A percentile compares a stretch with the other conserved stretches of the same genome.
Conservation (phyloP, 2,888 invertebrate species). For the Branchellion lobata region DNA sequence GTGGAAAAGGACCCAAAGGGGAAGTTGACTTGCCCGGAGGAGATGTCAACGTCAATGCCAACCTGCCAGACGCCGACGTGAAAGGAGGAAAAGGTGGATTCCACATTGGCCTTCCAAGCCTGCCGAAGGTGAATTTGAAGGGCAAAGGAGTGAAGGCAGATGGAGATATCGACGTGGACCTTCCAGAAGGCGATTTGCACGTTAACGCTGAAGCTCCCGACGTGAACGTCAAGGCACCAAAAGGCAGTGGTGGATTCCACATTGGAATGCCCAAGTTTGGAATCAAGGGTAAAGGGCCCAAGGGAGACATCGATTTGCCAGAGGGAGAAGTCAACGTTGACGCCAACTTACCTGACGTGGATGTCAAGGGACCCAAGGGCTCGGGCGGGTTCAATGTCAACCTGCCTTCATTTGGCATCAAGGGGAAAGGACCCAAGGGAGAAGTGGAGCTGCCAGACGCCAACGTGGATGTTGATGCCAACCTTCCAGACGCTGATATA, state of each 20-base stretch:
- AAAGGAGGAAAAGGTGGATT: slow-evolving; percentile 28
- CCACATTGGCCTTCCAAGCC: slow-evolving; percentile 35
- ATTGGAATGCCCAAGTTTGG: slow-evolving; percentile 15
- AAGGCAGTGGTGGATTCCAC: slow-evolving; percentile 33
- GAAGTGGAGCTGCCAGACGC: slow-evolving; percentile 28
- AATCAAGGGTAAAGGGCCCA: slow-evolving; percentile 3
- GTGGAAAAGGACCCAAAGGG: slow-evolving; percentile 28
- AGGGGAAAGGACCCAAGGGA: slow-evolving; percentile 37
- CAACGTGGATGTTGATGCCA: background rate
- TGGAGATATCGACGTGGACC: slow-evolving; percentile 27
- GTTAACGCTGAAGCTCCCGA: slow-evolving; percentile 25
- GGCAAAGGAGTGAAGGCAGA: slow-evolving; percentile 36
- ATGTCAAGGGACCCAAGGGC: slow-evolving; percentile 30
- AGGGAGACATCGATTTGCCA: slow-evolving; percentile 43
- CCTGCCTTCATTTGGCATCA: slow-evolving; percentile 35
- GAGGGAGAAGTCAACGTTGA: slow-evolving; percentile 35
- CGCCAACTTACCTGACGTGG: slow-evolving; percentile 28
- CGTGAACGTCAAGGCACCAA: slow-evolving; percentile 16
- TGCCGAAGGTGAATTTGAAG: slow-evolving; percentile 32
- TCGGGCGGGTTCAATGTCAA: slow-evolving; percentile 38
- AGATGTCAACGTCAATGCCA: slow-evolving; percentile 13
- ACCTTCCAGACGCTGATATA: slow-evolving; percentile 32
- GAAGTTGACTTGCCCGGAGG: slow-evolving; percentile 35
- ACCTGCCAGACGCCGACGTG: slow-evolving; percentile 36
- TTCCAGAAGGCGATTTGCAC: slow-evolving; percentile 38